phyloP scores from a whole-genome alignment of 2,113 vertebrate genomes.

The Triplophysa siluroides region DNA sequence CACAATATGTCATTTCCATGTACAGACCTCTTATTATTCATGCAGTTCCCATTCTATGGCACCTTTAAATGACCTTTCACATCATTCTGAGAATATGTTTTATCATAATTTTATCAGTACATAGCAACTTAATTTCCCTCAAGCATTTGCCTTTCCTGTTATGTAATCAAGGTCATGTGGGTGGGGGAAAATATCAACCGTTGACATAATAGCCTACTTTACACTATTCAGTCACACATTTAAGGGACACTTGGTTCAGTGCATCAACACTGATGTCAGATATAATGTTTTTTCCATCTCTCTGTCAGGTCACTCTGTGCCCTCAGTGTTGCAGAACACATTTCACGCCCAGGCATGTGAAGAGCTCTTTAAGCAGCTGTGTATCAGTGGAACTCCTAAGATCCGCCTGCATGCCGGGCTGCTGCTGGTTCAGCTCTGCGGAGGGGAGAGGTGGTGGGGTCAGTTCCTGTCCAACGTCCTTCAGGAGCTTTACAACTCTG shows the following conservation, averaged over 20 bases:
- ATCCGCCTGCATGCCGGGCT: slow-evolving; percentile 94
- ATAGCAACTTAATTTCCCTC: background rate
- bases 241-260: background rate
- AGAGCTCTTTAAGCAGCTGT: slow-evolving; percentile 97
- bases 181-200: too few relatives aligned
- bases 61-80: too few relatives aligned
- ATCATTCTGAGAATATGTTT: too few relatives aligned
- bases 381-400: slow-evolving; percentile 97
- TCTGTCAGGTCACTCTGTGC: slow-evolving; percentile 87
- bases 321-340: slow-evolving; percentile 91
- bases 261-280: background rate
- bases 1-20: too few relatives aligned
- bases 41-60: too few relatives aligned
- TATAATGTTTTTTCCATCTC: background rate
- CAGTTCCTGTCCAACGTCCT: slow-evolving; percentile 98
- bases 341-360: slow-evolving; percentile 97
- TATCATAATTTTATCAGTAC: too few relatives aligned
- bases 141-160: too few relatives aligned
- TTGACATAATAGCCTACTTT: too few relatives aligned
- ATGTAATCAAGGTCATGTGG: too few relatives aligned
- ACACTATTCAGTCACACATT: background rate
- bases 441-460: slow-evolving; percentile 97
- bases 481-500: slow-evolving; percentile 98
- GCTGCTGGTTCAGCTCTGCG: slow-evolving; percentile 93
- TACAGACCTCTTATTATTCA: too few relatives aligned